Conservation (phyloP, 1,140 invertebrate genomes). For the Cydia strobilella region DNA sequence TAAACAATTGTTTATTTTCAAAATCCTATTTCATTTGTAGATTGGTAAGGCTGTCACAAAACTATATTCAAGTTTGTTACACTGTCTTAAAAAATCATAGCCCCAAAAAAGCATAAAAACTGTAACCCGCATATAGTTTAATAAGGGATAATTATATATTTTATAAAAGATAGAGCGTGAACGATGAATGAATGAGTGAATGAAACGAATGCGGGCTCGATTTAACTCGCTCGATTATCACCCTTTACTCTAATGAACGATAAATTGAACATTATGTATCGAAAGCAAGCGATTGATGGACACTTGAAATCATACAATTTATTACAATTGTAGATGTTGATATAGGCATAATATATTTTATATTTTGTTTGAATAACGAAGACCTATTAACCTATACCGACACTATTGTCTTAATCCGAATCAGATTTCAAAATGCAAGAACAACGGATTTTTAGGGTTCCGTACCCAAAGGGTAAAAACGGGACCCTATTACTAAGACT, state of each 20-base stretch:
- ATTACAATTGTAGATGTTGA: background rate
- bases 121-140: slow-evolving; percentile 68
- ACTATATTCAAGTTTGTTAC: background rate
- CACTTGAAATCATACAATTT: background rate
- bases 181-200: slow-evolving; percentile 36
- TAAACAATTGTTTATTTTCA: background rate
- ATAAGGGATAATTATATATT: slow-evolving; percentile 73
- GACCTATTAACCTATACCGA: no score
- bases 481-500: no score
- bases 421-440: no score
- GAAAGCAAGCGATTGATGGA: slow-evolving; percentile 5
- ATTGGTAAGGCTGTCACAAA: background rate
- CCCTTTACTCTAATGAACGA: slow-evolving; percentile 55
- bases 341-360: no score
- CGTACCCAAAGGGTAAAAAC: no score
- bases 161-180: slow-evolving; percentile 61
- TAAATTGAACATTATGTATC: slow-evolving; percentile 12
- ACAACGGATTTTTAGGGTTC: no score
- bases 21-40: no score
- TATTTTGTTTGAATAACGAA: no score
- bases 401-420: no score
- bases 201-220: slow-evolving; percentile 62
- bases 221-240: slow-evolving; percentile 56
- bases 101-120: slow-evolving; percentile 18
- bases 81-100: background rate